Conservation (phyloP, 2,113 vertebrate genomes). For the Cnemophilus loriae region DNA sequence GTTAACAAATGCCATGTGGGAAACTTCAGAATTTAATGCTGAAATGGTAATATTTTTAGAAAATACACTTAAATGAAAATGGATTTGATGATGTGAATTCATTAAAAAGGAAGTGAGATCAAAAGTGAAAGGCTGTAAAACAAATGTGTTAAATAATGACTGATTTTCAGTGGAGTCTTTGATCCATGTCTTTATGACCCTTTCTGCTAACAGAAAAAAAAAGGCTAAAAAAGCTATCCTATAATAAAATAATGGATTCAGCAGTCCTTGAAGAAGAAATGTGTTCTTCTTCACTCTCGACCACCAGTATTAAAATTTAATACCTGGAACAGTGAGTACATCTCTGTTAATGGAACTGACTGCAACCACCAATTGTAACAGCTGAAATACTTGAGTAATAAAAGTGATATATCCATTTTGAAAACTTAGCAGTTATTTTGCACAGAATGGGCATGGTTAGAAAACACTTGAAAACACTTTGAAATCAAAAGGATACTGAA, state of each 20-base stretch:
- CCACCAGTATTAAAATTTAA: neutral
- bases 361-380: neutral
- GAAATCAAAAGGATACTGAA: neutral
- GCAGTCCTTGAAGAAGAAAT: neutral
- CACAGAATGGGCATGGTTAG: neutral
- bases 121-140: neutral
- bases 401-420: neutral
- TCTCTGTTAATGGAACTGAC: neutral
- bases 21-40: neutral
- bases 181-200: neutral
- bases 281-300: neutral
- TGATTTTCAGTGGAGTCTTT: neutral
- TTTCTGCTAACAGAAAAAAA: neutral
- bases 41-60: slow-evolving; percentile 3
- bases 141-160: neutral
- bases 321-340: neutral
- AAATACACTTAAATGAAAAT: neutral
- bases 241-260: neutral
- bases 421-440: neutral
- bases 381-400: neutral
- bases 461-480: neutral
- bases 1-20: neutral
- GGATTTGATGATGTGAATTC: neutral
- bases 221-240: neutral
- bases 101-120: neutral